Evolutionary conservation across 2,888 invertebrate genomes (phyloP).

Genomic region (Cheilosia variabilis): DNA sequence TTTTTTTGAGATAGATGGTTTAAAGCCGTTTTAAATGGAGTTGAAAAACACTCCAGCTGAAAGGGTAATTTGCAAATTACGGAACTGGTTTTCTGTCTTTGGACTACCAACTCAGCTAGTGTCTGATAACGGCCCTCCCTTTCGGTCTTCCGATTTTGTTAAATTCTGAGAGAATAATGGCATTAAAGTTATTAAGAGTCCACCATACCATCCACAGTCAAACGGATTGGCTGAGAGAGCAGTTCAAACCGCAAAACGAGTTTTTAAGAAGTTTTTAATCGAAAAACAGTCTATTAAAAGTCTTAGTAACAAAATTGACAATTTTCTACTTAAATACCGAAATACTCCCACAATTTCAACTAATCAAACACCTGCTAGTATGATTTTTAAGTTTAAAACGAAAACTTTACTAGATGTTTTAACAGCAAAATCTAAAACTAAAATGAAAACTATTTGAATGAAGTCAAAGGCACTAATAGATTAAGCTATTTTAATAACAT

Average conservation of each 20-base stretch:
- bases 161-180: conserved; percentile 20
- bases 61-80: not conserved
- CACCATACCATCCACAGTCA: conserved; percentile 44
- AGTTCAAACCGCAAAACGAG: conserved; percentile 24
- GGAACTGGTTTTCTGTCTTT: not conserved
- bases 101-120: conserved; percentile 11
- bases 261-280: not conserved
- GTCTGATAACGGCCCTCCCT: conserved; percentile 24
- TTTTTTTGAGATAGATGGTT: conserved; percentile 35
- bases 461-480: no score
- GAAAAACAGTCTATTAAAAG: conserved; percentile 13
- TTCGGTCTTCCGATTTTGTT: conserved; percentile 11
- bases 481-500: no score
- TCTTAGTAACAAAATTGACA: conserved; percentile 7
- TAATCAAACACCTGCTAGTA: conserved; percentile 24
- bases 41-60: not conserved
- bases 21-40: no score
- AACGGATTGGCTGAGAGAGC: conserved; percentile 45
- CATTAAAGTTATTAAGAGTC: conserved; percentile 27
- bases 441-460: not conserved
- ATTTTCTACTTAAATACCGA: conserved; percentile 28
- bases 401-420: conserved; percentile 14
- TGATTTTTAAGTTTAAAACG: conserved; percentile 23
- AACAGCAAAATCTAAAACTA: not conserved
- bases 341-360: conserved; percentile 14